Evolutionary conservation across 1,140 invertebrate species (phyloP).

Genomic region (Euura saliciscinereae): DNA sequence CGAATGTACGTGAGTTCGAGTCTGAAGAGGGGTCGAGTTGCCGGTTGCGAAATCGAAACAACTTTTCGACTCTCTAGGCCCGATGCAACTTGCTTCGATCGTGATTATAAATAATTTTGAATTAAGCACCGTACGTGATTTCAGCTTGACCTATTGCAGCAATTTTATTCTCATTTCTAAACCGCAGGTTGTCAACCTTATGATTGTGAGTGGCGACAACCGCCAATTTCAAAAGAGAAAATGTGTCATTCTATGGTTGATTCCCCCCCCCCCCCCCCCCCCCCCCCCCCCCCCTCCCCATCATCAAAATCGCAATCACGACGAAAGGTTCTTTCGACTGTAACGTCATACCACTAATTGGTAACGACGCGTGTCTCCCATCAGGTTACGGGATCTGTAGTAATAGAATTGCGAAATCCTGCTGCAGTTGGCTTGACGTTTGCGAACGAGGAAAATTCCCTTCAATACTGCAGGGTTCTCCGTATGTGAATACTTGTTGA

Average conservation of each 20-base stretch:
- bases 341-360: conserved; percentile 8
- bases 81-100: neutral
- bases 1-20: neutral
- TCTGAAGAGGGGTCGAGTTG: neutral
- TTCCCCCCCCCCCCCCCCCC: neutral
- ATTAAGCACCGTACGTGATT: too few species aligned
- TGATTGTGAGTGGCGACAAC: neutral
- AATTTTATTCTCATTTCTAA: neutral
- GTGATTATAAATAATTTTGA: neutral
- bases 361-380: neutral
- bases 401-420: too few species aligned
- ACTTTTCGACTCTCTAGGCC: neutral
- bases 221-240: neutral
- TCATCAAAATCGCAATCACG: neutral
- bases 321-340: neutral
- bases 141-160: too few species aligned
- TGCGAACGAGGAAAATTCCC: too few species aligned
- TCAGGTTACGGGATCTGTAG: too few species aligned
- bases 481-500: too few species aligned
- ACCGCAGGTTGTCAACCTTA: neutral
- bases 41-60: neutral
- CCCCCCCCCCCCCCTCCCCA: neutral
- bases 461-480: too few species aligned
- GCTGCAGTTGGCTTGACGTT: too few species aligned
- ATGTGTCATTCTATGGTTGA: neutral